Evolutionary conservation across 2,888 invertebrate genomes (phyloP).

Genomic region (Troilus luridus): DNA sequence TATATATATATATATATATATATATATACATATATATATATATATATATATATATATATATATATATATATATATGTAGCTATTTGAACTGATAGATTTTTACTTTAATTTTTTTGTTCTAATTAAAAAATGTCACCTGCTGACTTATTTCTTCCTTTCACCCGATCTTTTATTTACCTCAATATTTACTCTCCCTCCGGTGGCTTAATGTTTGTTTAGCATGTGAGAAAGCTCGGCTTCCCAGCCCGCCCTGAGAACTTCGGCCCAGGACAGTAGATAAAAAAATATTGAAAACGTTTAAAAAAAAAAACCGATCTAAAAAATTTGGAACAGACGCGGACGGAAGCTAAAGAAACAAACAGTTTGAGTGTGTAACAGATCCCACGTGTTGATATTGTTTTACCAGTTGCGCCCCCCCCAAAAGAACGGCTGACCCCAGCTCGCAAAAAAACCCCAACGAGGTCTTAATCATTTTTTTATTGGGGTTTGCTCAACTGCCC

Average conservation of each 20-base stretch:
- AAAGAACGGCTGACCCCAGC: conserved; percentile 18
- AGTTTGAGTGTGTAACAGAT: conserved; percentile 46
- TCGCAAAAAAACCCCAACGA: conserved; percentile 16
- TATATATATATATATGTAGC: no score
- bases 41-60: no score
- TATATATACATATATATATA: no score
- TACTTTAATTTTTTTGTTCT: neutral
- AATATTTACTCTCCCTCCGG: neutral
- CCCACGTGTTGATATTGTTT: conserved; percentile 38
- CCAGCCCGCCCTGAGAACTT: conserved; percentile 34
- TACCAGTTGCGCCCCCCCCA: conserved; percentile 11
- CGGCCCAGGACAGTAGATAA: neutral
- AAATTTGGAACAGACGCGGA: conserved; percentile 35
- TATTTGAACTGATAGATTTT: no score
- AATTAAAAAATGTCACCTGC: neutral
- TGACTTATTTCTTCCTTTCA: neutral
- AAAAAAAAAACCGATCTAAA: neutral
- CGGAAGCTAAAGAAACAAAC: conserved; percentile 40
- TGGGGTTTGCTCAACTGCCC: conserved; percentile 45
- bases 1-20: no score
- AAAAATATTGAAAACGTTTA: neutral
- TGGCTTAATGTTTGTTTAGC: neutral
- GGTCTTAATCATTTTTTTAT: conserved; percentile 40
- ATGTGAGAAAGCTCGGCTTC: conserved; percentile 36
- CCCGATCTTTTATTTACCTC: neutral